Conservation (phyloP, 2,888 invertebrate genomes). For the Disparrhopalites patrizii region DNA sequence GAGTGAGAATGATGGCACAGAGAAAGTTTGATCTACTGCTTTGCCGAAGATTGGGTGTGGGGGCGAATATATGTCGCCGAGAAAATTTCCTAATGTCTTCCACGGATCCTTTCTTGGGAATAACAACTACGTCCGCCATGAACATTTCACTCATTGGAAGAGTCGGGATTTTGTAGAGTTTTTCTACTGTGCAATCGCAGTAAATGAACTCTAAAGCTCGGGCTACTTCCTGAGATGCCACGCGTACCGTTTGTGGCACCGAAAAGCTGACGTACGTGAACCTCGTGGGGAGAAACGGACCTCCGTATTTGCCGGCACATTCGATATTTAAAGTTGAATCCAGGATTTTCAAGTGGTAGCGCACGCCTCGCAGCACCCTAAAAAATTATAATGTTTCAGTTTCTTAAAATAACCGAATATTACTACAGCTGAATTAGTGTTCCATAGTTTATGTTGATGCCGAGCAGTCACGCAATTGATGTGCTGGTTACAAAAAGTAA, state of each 20-base stretch:
- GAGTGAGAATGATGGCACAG: slow-evolving; percentile 62
- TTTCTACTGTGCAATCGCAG: slow-evolving; percentile 55
- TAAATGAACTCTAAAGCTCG: slow-evolving; percentile 55
- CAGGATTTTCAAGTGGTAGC: slow-evolving; percentile 59
- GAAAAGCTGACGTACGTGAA: slow-evolving; percentile 56
- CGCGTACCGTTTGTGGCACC: slow-evolving; percentile 56
- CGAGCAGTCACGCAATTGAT: too few relatives aligned
- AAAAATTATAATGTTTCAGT: too few relatives aligned
- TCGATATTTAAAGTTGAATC: slow-evolving; percentile 65
- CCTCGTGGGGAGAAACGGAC: slow-evolving; percentile 59
- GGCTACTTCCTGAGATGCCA: slow-evolving; percentile 54
- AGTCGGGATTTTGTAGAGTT: slow-evolving; percentile 57
- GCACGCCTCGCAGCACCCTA: slow-evolving; percentile 51
- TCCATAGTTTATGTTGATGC: too few relatives aligned
- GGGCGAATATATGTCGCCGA: neutral
- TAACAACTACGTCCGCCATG: slow-evolving; percentile 60
- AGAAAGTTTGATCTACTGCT: neutral
- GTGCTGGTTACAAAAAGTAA: neutral
- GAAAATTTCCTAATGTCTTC: slow-evolving; percentile 2
- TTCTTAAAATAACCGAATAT: too few relatives aligned
- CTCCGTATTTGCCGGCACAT: slow-evolving; percentile 56
- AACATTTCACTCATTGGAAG: slow-evolving; percentile 60
- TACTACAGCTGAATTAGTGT: too few relatives aligned
- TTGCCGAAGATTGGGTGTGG: slow-evolving; percentile 1
- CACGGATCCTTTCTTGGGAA: slow-evolving; percentile 53